Evolutionary conservation across 2,888 invertebrate genomes (phyloP).

Genomic region (Adelognathus sp.): DNA sequence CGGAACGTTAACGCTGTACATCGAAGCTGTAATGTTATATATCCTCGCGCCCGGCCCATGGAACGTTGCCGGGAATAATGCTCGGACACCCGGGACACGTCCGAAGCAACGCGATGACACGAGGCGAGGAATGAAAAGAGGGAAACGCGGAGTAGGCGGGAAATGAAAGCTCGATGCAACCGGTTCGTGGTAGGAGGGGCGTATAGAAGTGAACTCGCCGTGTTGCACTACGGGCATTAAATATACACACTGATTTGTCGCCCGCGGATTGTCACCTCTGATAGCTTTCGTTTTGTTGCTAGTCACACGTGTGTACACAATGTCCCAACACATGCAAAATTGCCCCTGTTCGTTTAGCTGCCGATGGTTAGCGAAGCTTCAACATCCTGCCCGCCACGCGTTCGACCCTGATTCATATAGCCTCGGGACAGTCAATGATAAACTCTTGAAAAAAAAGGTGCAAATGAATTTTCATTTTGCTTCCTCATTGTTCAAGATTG

Average conservation of each 20-base stretch:
- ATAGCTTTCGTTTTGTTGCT: constrained; percentile 78
- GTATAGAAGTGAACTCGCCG: constrained; percentile 43
- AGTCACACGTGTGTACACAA: constrained; percentile 43
- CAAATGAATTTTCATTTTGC: no score
- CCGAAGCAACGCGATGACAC: constrained; percentile 67
- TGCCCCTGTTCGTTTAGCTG: background rate
- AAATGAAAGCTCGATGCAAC: constrained; percentile 50
- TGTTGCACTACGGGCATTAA: constrained; percentile 75
- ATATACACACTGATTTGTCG: constrained; percentile 80
- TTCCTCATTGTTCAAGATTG: no score
- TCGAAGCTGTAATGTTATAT: constrained; percentile 27
- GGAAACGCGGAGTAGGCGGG: constrained; percentile 48
- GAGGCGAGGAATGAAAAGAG: constrained; percentile 50
- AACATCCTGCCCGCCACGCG: background rate
- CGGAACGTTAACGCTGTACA: constrained; percentile 5
- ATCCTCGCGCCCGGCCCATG: constrained; percentile 50
- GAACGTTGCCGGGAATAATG: constrained; percentile 60
- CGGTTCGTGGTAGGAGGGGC: background rate
- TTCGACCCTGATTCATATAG: constrained; percentile 2
- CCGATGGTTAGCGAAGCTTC: background rate
- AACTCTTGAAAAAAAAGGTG: constrained; percentile 20
- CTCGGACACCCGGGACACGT: constrained; percentile 66
- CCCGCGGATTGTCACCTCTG: constrained; percentile 79
- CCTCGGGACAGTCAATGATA: constrained; percentile 13
- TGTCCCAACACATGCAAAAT: constrained; percentile 34